phyloP scores from a whole-genome alignment of 2,888 invertebrate species.

The Anthrax anthrax region DNA sequence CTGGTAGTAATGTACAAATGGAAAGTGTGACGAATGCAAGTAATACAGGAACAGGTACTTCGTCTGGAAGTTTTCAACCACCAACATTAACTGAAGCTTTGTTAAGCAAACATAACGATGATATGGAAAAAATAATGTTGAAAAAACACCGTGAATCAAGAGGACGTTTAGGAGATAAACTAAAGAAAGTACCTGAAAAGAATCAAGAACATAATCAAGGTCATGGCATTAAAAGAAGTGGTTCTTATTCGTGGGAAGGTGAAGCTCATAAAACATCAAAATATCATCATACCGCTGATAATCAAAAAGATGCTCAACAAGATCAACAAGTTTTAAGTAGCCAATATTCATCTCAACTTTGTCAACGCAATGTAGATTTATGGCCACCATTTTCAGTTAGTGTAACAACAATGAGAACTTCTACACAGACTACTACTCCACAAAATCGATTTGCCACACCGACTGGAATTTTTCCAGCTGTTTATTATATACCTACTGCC shows the following conservation, averaged over 20 bases:
- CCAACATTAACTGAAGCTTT: slow-evolving; percentile 45
- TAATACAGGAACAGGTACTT: slow-evolving; percentile 32
- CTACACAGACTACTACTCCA: slow-evolving; percentile 18
- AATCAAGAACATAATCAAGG: slow-evolving; percentile 25
- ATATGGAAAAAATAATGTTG: slow-evolving; percentile 67
- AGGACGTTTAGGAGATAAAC: slow-evolving; percentile 35
- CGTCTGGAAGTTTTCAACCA: slow-evolving; percentile 34
- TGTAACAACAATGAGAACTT: slow-evolving; percentile 24
- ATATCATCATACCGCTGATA: slow-evolving; percentile 33
- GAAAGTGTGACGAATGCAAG: slow-evolving; percentile 39
- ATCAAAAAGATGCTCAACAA: slow-evolving; percentile 10
- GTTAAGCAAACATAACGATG: slow-evolving; percentile 57
- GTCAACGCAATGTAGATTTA: slow-evolving; percentile 34
- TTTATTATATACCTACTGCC: slow-evolving; percentile 43
- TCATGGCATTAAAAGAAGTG: slow-evolving; percentile 47
- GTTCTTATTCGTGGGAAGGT: slow-evolving; percentile 45
- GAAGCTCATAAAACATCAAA: slow-evolving; percentile 42
- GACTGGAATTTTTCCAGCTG: slow-evolving; percentile 36
- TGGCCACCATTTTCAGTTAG: slow-evolving; percentile 48
- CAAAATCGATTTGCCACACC: slow-evolving; percentile 26
- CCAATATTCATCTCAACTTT: slow-evolving; percentile 1
- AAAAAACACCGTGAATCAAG: slow-evolving; percentile 53
- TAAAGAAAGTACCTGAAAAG: slow-evolving; percentile 28
- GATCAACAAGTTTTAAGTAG: slow-evolving; percentile 14
- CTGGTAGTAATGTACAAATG: slow-evolving; percentile 41